phyloP scores from a whole-genome alignment of 2,797 vertebrate species.

The Gadopsis bispinosus region DNA sequence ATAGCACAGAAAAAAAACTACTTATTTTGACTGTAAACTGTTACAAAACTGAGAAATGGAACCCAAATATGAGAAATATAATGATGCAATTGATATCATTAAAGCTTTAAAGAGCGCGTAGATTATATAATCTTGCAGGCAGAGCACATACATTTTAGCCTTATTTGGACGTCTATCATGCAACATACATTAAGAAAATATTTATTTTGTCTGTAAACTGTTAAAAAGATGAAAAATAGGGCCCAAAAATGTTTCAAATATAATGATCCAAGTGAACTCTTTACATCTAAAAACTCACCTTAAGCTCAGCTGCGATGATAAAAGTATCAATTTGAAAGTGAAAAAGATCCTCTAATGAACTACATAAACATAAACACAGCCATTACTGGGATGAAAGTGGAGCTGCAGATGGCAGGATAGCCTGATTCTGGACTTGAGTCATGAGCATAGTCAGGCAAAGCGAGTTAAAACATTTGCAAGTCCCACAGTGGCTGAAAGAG shows the following conservation, averaged over 20 bases:
- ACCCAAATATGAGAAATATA: constrained; percentile 10
- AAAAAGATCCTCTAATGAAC: constrained; percentile 62
- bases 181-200: constrained; percentile 12
- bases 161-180: constrained; percentile 14
- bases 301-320: constrained; percentile 47
- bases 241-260: constrained; percentile 3
- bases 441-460: constrained; percentile 54
- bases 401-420: constrained; percentile 74
- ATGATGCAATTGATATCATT: constrained; percentile 24
- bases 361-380: constrained; percentile 69
- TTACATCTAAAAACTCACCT: constrained; percentile 25
- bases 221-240: not conserved
- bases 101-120: constrained; percentile 14
- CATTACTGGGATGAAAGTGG: constrained; percentile 66
- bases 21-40: not conserved
- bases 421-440: constrained; percentile 65
- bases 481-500: constrained; percentile 64
- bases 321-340: constrained; percentile 60
- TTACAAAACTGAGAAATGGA: not conserved
- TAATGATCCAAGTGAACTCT: constrained; percentile 27
- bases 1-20: constrained; percentile 1
- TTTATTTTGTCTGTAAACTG: not conserved
- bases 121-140: no score
- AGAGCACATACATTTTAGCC: not conserved
- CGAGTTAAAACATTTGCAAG: constrained; percentile 56